Evolutionary conservation across 2,888 invertebrate species (phyloP), one percentile per base, ranked within the genome.

Genomic region (Acrobasis suavella): DNA sequence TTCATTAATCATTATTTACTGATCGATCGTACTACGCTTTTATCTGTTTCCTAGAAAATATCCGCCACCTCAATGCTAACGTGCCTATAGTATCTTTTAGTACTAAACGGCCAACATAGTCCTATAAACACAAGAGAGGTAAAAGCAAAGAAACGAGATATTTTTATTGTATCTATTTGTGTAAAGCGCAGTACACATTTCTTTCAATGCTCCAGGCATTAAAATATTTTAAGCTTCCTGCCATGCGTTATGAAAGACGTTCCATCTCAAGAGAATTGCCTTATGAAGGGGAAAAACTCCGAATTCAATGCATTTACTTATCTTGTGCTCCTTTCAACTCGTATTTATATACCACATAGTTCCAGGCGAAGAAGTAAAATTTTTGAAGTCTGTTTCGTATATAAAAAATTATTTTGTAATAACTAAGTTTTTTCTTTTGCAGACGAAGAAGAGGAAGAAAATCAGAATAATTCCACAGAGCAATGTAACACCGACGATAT

Each of bases 271-370:
- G 76, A 74, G 74, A 69, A 74, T 80, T 80, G 74, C 73, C 68
- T 72, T 69, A 72, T 70, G 74, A 55, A 62, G 69, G 71, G 71
- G 71, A 72, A 67, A 72, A 74, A 80, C 69, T 68, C 55, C 51
- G 72, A 73, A 71, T 77, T 79, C 72, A 73, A 80, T 80, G 80
- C 79, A 80, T 81, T 78, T 78, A 79, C 79, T 83, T 85, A 83
- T 73, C 15, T n/a, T n/a, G 39, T 38, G 32, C 80, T 80, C 74
- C 77, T 79, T 73, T 74, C 73, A 74, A 70, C 70, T 77, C 76
- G 79, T 82, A 78, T 78, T 71, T 74, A 73, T 75, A 72, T 66
- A 66, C 8, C 32, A 7, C 32, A 32, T 32, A 32, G 32, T 72
- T 79, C 73, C 80, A 50, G 65, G 79, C 72, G 82, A 75, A 64